A percentile compares a stretch with the other conserved stretches of the same genome.
Evolutionary conservation across 2,797 vertebrate species (phyloP).

Genomic region (Potorous gilbertii): DNA sequence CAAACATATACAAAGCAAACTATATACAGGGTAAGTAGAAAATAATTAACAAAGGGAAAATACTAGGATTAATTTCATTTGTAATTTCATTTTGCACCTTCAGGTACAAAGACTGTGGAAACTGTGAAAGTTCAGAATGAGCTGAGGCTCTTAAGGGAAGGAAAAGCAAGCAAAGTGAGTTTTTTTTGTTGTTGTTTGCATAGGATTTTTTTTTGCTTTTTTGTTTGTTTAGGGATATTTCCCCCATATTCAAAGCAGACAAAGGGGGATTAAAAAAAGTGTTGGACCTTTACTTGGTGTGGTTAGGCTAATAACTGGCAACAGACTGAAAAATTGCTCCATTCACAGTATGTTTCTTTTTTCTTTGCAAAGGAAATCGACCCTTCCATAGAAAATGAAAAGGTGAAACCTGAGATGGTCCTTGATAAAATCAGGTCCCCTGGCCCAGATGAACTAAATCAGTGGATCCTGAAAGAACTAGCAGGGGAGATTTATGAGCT

Average conservation of each 20-base stretch:
- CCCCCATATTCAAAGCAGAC: neutral
- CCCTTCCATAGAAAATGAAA: neutral
- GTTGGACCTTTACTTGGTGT: neutral
- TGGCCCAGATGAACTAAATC: too few relatives aligned
- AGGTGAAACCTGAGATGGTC: neutral
- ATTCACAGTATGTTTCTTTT: neutral
- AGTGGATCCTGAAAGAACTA: too few relatives aligned
- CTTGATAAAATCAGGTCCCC: too few relatives aligned
- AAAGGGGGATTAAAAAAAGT: neutral
- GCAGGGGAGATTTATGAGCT: too few relatives aligned
- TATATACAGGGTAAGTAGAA: neutral
- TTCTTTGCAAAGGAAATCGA: neutral
- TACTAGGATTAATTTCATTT: neutral
- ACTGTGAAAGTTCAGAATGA: neutral
- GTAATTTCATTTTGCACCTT: neutral
- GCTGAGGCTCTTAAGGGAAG: neutral
- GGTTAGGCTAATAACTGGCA: neutral
- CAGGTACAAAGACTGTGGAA: neutral
- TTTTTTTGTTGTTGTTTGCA: neutral
- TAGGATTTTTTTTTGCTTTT: neutral
- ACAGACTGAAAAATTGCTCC: neutral
- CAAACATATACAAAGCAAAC: neutral
- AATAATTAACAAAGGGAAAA: neutral
- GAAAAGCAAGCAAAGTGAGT: neutral
- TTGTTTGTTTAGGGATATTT: neutral